phyloP scores from a whole-genome alignment of 2,113 vertebrate genomes.

The Pteronura brasiliensis region DNA sequence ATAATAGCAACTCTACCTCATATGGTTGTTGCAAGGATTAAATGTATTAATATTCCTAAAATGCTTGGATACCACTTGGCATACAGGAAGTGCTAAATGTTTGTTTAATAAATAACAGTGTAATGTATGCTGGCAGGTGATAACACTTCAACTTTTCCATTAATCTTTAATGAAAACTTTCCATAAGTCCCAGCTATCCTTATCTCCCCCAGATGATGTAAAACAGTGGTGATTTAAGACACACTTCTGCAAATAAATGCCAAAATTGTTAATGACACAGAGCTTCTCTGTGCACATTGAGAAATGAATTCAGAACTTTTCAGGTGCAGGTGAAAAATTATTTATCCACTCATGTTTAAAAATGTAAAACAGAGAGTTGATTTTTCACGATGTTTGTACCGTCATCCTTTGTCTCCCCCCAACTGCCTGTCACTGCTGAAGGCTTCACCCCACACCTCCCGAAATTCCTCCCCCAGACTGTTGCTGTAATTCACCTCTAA shows the following conservation, averaged over 20 bases:
- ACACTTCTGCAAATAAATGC: conserved; percentile 10
- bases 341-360: neutral
- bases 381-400: neutral
- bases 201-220: neutral
- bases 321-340: neutral
- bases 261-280: neutral
- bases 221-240: neutral
- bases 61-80: conserved; percentile 3
- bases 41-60: neutral
- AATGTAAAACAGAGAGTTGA: neutral
- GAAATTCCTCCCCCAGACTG: neutral
- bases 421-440: neutral
- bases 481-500: neutral
- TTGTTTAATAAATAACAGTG: conserved; percentile 40
- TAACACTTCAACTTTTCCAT: conserved; percentile 29
- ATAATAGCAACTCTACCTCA: neutral
- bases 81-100: neutral
- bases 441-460: neutral
- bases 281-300: neutral
- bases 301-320: conserved; percentile 23
- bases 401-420: neutral
- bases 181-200: conserved; percentile 3
- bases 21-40: neutral
- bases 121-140: neutral
- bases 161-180: conserved; percentile 29